Evolutionary conservation across 2,113 vertebrate genomes (phyloP), one percentile per base, ranked within the genome.

Genomic region (Burhinus bistriatus): DNA sequence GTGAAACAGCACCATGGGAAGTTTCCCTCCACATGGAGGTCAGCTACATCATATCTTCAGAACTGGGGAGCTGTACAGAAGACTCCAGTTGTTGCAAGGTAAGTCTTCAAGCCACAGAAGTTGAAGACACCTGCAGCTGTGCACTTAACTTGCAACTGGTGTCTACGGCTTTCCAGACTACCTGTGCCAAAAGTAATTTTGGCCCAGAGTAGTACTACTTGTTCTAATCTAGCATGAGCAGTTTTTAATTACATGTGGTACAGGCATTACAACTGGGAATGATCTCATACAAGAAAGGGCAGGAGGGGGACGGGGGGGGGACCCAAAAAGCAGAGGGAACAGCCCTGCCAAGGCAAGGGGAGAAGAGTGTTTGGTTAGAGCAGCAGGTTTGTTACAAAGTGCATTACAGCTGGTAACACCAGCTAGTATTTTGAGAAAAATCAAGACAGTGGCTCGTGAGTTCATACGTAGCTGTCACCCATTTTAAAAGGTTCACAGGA

Each of bases 381-480:
- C 34, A 57, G 30, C 44, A 38, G 9, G n/a, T 47, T n/a, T 34
- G 27, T 72, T 27, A n/a, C 58, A 57, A 23, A 36, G 19, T n/a
- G n/a, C 18, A 15, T 2, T 22, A 11, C 54, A 65, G n/a, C 66
- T 49, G 45, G 8, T 19, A 22, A 51, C 54, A 80, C 32, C 73
- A 38, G 36, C 23, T 3, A 42, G 61, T 34, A 21, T 19, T 23
- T 14, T 23, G 34, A 85, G 54, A 85, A 92, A 93, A 85, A 69
- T 2, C 11, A 70, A 52, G 51, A 45, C 3, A 76, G 30, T 2
- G 15, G 49, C 45, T 88, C 62, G 2, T 2, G 12, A 2, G 25
- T 9, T 42, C 47, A 21, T 5, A 36, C 0, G 2, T 2, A 40
- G 34, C 0, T 1, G 55, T 47, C 34, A 47, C 12, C 25, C 30